Evolutionary conservation across 2,797 vertebrate genomes (phyloP).

Genomic region (Agapornis canus): DNA sequence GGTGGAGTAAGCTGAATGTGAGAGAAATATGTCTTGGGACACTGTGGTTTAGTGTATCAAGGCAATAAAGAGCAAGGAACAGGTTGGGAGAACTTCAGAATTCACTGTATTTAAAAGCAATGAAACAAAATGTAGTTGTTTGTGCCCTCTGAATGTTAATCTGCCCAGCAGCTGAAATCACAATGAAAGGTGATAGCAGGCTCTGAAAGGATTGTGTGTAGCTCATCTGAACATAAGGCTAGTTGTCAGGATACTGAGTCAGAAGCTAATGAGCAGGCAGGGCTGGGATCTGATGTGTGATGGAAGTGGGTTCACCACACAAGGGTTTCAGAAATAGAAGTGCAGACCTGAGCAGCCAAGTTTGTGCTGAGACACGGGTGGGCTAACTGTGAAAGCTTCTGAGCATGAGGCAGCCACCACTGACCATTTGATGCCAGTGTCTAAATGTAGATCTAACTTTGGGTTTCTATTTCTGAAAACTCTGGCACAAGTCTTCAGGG

Average conservation of each 20-base stretch:
- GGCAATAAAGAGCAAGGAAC: conserved; percentile 14
- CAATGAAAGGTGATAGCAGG: neutral
- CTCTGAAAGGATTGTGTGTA: neutral
- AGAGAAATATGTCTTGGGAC: neutral
- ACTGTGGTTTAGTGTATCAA: conserved; percentile 6
- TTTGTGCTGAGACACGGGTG: rapidly evolving
- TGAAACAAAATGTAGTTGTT: conserved; percentile 23
- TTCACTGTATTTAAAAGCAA: conserved; percentile 18
- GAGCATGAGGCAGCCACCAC: neutral
- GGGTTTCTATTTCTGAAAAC: neutral
- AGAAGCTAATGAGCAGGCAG: neutral
- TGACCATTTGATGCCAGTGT: neutral
- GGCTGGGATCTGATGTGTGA: neutral
- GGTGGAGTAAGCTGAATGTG: conserved; percentile 31
- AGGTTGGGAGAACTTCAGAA: conserved; percentile 18
- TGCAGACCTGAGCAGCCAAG: neutral
- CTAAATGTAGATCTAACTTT: neutral
- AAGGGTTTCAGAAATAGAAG: neutral
- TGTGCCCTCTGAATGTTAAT: conserved; percentile 25
- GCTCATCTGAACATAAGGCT: neutral
- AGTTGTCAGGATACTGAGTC: neutral
- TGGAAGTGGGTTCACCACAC: neutral
- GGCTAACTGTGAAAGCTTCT: neutral
- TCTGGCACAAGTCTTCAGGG: neutral
- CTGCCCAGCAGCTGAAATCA: conserved; percentile 5